phyloP scores from a whole-genome alignment of 2,113 vertebrate species.

The Cettia cetti region DNA sequence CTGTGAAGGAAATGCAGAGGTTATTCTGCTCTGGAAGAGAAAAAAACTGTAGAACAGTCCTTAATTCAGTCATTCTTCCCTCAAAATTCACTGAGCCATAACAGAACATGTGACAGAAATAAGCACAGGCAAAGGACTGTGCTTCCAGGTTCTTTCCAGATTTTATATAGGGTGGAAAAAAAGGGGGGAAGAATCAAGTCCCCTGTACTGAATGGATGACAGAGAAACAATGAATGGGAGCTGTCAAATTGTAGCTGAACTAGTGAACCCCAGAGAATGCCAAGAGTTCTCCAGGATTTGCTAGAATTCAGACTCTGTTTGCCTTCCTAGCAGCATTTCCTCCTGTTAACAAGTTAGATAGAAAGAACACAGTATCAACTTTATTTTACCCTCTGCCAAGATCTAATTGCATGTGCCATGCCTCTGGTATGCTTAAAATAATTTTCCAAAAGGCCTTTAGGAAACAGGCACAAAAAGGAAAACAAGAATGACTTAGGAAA shows the following conservation, averaged over 20 bases:
- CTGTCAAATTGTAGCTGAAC: not conserved
- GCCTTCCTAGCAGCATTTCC: not conserved
- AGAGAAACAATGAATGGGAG: not conserved
- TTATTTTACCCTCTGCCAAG: constrained; percentile 24
- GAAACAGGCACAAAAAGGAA: not conserved
- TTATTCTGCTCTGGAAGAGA: not conserved
- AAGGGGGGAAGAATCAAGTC: not conserved
- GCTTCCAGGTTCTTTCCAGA: not conserved
- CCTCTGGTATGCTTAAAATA: constrained; percentile 22
- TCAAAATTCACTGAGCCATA: not conserved
- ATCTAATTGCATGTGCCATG: constrained; percentile 5
- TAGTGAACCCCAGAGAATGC: not conserved
- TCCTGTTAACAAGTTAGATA: constrained; percentile 24
- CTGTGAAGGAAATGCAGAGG: not conserved
- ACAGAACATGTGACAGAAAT: not conserved
- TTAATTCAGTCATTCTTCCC: not conserved
- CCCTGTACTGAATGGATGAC: not conserved
- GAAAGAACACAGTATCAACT: constrained; percentile 13
- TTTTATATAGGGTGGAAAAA: not conserved
- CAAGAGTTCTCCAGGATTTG: not conserved
- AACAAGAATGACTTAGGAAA: not conserved
- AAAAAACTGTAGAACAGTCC: not conserved
- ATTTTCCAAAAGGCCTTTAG: not conserved
- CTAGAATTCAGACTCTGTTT: not conserved
- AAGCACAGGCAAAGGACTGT: not conserved